A percentile compares a stretch with the other conserved stretches of the same genome.
These are phyloP conservation scores for Pelosia muscerda DNA, from an alignment of 2,888 invertebrate genomes.

Conservation along the genomic window DNA sequence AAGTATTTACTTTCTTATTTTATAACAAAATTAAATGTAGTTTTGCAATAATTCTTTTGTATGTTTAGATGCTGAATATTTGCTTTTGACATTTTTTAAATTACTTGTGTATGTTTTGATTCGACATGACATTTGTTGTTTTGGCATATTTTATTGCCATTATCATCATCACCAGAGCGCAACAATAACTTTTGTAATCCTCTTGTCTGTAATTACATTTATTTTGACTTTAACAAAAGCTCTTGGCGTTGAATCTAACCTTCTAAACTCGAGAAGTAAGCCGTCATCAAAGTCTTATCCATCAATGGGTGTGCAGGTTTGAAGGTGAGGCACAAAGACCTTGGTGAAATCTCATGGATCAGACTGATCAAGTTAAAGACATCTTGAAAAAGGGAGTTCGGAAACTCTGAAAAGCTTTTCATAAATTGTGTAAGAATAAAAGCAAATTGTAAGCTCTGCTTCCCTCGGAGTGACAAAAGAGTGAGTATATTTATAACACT, in stretches of 20 bases:
- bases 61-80: not conserved
- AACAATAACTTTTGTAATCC: not conserved
- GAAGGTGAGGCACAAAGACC: not conserved
- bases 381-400: not conserved
- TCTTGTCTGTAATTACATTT: not conserved
- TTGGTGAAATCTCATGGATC: not conserved
- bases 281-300: not conserved
- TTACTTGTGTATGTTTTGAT: not conserved
- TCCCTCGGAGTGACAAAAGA: not conserved
- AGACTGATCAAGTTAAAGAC: not conserved
- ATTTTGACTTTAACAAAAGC: too few species aligned
- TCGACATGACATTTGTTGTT: too few species aligned
- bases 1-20: not conserved
- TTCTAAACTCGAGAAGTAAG: not conserved
- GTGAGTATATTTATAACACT: too few species aligned
- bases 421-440: not conserved
- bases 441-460: not conserved
- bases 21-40: not conserved
- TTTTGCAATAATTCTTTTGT: too few species aligned
- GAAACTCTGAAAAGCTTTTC: not conserved
- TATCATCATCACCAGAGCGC: too few species aligned
- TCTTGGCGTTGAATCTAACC: too few species aligned
- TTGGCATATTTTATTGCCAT: too few species aligned
- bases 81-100: not conserved
- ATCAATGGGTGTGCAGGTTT: not conserved